Evolutionary conservation across 2,113 vertebrate species (phyloP), one percentile per base, ranked within the genome.

Genomic region (Dicrurus megarhynchus): DNA sequence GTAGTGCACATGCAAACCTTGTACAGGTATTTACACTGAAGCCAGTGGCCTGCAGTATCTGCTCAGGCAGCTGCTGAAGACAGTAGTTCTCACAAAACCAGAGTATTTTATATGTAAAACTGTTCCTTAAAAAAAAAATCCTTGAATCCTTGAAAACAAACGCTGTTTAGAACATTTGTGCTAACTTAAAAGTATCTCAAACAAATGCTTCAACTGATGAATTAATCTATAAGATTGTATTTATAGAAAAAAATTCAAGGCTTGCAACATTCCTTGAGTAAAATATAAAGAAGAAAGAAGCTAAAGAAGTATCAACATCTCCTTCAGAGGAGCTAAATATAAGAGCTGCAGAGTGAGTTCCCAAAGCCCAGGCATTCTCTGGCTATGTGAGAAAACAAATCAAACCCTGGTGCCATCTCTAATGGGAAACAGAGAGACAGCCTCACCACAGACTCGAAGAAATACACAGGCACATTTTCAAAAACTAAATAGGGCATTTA

Each of bases 401-500:
- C 90, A 91, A 87, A 60, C 4, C 57, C 89, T 93, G 92, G 92
- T 97, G 95, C 97, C 97, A 97, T 76, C 90, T 68, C 96, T 97
- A 97, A 97, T 97, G 91, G 82, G 91, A 97, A 97, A 80, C 97
- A 97, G 96, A 95, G 86, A 86, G 76, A 28, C 79, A 92, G 84
- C 10, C 82, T 95, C 91, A 89, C 82, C 96, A 90, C 94, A 97
- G 82, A 49, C 84, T 96, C 4, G 0, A 33, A 93, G 92, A 95
- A 91, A 91, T 7, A 80, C 71, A 88, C 6, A 87, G 73, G 53
- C 95, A 64, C 61, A 82, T 81, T 95, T 71, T 91, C 90, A 75
- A 65, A 88, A 96, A 80, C 87, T 96, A 94, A 97, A 97, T 13
- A 88, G 90, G 87, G 92, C 95, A 95, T 96, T 93, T 93, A 90